Evolutionary conservation across 2,797 vertebrate genomes (phyloP), one percentile per base, ranked within the genome.

Genomic region (Artibeus jamaicensis): DNA sequence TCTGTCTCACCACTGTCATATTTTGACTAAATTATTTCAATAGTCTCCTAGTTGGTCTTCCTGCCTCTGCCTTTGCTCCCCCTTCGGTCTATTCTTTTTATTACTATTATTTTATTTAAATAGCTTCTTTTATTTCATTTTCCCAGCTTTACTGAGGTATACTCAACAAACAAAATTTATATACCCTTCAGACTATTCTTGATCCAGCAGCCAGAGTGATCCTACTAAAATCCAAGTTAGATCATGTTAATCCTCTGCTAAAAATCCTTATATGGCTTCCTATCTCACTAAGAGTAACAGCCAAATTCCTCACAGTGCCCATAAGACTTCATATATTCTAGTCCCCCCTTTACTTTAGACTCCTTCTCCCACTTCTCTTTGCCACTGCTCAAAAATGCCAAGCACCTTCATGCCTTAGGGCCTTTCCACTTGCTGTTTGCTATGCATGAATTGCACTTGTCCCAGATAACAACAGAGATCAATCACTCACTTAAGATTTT

Each of bases 1-100:
- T 86, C 53, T 89, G 37, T 84, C 70, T 12, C 68, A 85, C 53
- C 70, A 91, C n/a, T 68, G 39, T 74, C 37, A 42, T n/a, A 91
- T 71, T 65, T 57, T 65, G n/a, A 55, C 83, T 88, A 81, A 83
- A 85, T 93, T 84, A 74, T 89, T 92, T 94, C 81, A 39, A 77
- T 9, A 55, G 68, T 39, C 67, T 93, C 48, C 78, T 89, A 74
- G 6, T 53, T 59, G 74, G 24, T 88, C 46, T 89, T 91, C 29
- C 24, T 86, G 19, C 29, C 68, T 95, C 78, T 86, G 26, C 16
- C 39, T 44, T n/a, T 67, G 77, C 57, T 85, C 12, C 73, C 24
- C 32, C 42, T 86, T 68, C 34, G 82, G 34, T 74, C 39, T 85
- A 39, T 62, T 65, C 48, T 46, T 79, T 71, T 83, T 39, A 65